A percentile compares a stretch with the other conserved stretches of the same genome.
phyloP scores from a whole-genome alignment of 2,113 vertebrate species.

The Syrmaticus mikado region DNA sequence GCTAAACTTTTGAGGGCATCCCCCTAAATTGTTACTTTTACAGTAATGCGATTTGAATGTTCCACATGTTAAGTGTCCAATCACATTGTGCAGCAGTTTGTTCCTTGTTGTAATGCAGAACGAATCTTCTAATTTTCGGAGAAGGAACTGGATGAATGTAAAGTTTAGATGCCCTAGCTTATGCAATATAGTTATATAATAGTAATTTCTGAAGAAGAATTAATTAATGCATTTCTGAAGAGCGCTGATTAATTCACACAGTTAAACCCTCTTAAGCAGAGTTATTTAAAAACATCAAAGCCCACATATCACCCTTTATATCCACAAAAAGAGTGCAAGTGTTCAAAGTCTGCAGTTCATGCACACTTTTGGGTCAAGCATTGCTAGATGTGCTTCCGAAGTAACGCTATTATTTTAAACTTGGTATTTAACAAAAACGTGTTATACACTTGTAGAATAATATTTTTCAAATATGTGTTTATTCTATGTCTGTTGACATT shows the following conservation, averaged over 20 bases:
- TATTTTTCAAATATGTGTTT: background rate
- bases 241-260: background rate
- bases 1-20: slow-evolving; percentile 66
- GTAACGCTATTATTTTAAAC: background rate
- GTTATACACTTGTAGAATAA: background rate
- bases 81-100: background rate
- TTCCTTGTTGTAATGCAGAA: background rate
- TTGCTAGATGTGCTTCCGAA: background rate
- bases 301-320: background rate
- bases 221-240: slow-evolving; percentile 43
- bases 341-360: background rate
- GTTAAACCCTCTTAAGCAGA: slow-evolving; percentile 22
- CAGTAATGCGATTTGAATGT: background rate
- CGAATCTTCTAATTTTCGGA: background rate
- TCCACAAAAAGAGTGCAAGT: background rate
- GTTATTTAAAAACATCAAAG: slow-evolving; percentile 65
- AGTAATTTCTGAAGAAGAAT: background rate
- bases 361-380: background rate
- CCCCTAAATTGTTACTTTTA: slow-evolving; percentile 10
- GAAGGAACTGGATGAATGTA: background rate
- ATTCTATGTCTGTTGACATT: background rate
- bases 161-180: slow-evolving; percentile 14
- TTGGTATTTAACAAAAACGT: background rate
- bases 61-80: slow-evolving; percentile 16
- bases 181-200: slow-evolving; percentile 6